These are phyloP conservation scores for Austrolebias charrua DNA, from an alignment of 2,797 vertebrate genomes.

Conservation along the genomic window DNA sequence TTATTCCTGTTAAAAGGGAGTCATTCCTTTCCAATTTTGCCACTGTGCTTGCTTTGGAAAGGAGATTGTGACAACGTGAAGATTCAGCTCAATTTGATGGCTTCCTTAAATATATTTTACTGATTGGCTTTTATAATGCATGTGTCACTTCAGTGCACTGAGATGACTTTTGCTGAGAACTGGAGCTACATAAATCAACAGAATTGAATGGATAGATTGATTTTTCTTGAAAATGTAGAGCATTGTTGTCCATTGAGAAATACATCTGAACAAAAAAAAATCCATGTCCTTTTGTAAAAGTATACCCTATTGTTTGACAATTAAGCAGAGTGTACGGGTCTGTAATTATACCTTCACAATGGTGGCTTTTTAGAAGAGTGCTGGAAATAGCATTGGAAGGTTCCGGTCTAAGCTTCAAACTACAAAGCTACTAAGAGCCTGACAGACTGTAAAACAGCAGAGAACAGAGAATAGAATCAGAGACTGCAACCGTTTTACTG, in stretches of 20 bases:
- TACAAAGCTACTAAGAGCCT: slow-evolving; percentile 71
- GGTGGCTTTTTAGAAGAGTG: slow-evolving; percentile 77
- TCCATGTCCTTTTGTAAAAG: slow-evolving; percentile 79
- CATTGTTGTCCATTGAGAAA: slow-evolving; percentile 62
- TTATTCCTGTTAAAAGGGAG: too few relatives aligned
- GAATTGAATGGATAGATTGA: slow-evolving; percentile 14
- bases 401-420: slow-evolving; percentile 77
- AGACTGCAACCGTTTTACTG: slow-evolving; percentile 71
- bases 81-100: too few relatives aligned
- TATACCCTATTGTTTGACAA: slow-evolving; percentile 85
- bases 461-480: slow-evolving; percentile 75
- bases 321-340: slow-evolving; percentile 81
- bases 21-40: too few relatives aligned
- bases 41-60: too few relatives aligned
- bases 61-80: too few relatives aligned
- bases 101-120: too few relatives aligned
- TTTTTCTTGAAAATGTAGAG: slow-evolving; percentile 47
- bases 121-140: too few relatives aligned
- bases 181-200: too few relatives aligned
- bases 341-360: slow-evolving; percentile 84
- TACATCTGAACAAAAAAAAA: slow-evolving; percentile 71
- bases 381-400: slow-evolving; percentile 80
- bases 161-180: too few relatives aligned
- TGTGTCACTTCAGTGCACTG: too few relatives aligned
- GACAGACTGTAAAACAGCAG: slow-evolving; percentile 77